Base-by-base conservation (phyloP, 1,140 invertebrate genomes). In the Lycorma delicatula region DNA sequence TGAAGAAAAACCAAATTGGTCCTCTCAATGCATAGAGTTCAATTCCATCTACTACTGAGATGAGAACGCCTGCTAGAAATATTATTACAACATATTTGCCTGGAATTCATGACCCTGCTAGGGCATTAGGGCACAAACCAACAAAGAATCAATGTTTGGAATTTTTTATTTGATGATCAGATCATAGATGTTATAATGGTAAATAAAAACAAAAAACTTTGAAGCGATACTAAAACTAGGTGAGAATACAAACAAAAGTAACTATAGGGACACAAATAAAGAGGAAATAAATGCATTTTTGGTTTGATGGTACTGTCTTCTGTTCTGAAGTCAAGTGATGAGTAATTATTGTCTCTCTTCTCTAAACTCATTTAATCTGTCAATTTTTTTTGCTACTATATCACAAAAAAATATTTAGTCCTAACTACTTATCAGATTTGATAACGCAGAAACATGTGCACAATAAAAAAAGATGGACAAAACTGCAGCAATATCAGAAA, bases 401-500 rank as follows among this genome's bases (percentile, higher is more conserved):
- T 41, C 36, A 41, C n/a, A 16, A 20, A 41, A 41, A 20, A 13
- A 20, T 16, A 16, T 41, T 41, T 13, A 41, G 20, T 16, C 20
- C n/a, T 20, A 16, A 16, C 36, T 41, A 41, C 3, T 41, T 26
- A 34, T 54, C 9, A 54, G 52, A 38, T 54, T 54, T 54, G 52
- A 54, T 20, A 22, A 54, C 23, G 13, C n/a, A n/a, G 36, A 20
- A n/a, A 54, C 52, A 12, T 9, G 34, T 22, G 23, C 29, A 34
- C 27, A 52, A 20, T 26, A 26, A 52, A 27, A 27, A 29, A 29
- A 20, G 34, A 26, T 22, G n/a, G 29, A 34, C 23, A 54, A 38
- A 38, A 13, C 52, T 38, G 52, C n/a, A 38, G 13, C 18, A 38
- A 54, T 54, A 38, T 20, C 34, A 11, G 52, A 34, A 16, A 54